A percentile compares a stretch with the other conserved stretches of the same genome.
phyloP scores from a whole-genome alignment of 2,113 vertebrate genomes.

The Lepus americanus region DNA sequence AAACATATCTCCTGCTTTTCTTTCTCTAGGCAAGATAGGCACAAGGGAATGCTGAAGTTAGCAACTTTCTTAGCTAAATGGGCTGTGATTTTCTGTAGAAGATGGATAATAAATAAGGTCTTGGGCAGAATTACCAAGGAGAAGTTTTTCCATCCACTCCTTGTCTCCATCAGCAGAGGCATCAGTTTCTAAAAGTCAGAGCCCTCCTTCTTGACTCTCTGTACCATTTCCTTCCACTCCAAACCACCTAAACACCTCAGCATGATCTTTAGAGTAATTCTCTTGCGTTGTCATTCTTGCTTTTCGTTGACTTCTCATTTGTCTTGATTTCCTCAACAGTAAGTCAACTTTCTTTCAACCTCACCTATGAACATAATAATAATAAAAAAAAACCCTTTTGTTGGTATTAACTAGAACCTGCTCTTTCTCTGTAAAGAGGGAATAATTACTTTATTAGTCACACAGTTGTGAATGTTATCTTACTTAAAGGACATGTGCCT shows the following conservation, averaged over 20 bases:
- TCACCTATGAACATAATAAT: background rate
- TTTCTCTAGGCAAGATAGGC: background rate
- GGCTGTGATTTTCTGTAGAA: background rate
- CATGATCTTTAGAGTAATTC: background rate
- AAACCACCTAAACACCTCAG: accelerated
- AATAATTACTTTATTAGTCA: background rate
- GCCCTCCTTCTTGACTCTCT: background rate
- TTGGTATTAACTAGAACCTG: background rate
- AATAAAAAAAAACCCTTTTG: background rate
- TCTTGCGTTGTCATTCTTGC: background rate
- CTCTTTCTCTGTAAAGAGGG: background rate
- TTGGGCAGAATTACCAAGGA: slow-evolving; percentile 12
- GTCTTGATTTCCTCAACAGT: background rate
- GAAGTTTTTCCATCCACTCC: background rate
- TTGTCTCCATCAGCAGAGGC: background rate
- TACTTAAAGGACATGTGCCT: background rate
- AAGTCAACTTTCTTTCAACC: background rate
- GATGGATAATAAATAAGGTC: no score
- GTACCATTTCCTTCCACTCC: background rate
- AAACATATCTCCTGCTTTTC: background rate
- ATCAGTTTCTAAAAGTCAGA: background rate
- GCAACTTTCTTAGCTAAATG: background rate
- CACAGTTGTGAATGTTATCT: background rate
- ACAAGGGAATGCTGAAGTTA: background rate
- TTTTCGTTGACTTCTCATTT: background rate